Evolutionary conservation across 2,888 invertebrate genomes (phyloP).

Genomic region (Aphidius colemani): DNA sequence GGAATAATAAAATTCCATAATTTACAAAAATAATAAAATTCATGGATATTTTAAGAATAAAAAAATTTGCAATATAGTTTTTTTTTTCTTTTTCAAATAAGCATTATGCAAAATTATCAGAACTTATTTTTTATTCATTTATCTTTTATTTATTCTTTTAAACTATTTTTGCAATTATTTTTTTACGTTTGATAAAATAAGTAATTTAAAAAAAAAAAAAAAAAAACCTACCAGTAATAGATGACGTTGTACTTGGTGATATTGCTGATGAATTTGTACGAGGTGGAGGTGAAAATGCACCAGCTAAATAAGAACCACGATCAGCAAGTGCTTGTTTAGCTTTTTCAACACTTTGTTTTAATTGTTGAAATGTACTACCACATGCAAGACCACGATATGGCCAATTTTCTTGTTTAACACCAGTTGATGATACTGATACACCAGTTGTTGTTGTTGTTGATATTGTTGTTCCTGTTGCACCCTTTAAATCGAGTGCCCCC

Average conservation of each 20-base stretch:
- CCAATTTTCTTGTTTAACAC: slow-evolving; percentile 60
- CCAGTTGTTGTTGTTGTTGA: slow-evolving; percentile 34
- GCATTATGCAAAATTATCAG: too few species aligned
- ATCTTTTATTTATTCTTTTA: too few species aligned
- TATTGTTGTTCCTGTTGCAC: slow-evolving; percentile 62
- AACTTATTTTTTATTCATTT: too few species aligned
- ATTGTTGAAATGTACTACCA: slow-evolving; percentile 86
- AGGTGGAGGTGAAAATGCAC: slow-evolving; percentile 58
- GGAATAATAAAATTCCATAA: too few species aligned
- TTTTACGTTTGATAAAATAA: too few species aligned
- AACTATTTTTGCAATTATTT: too few species aligned
- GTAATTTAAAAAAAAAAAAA: too few species aligned
- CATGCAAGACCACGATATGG: slow-evolving; percentile 72
- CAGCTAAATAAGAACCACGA: slow-evolving; percentile 55
- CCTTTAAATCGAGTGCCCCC: slow-evolving; percentile 78
- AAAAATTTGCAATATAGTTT: too few species aligned
- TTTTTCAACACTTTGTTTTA: slow-evolving; percentile 89
- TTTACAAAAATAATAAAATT: too few species aligned
- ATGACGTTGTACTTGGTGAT: slow-evolving; percentile 49
- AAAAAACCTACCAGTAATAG: slow-evolving; percentile 50
- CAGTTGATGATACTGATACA: slow-evolving; percentile 45
- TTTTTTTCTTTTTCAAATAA: too few species aligned
- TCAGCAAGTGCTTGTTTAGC: slow-evolving; percentile 79
- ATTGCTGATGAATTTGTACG: slow-evolving; percentile 55
- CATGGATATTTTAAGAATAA: too few species aligned